Percentiles rank a stretch among this genome's conserved stretches.
Evolutionary conservation across 2,113 vertebrate species (phyloP).

Genomic region (Lepus europaeus): DNA sequence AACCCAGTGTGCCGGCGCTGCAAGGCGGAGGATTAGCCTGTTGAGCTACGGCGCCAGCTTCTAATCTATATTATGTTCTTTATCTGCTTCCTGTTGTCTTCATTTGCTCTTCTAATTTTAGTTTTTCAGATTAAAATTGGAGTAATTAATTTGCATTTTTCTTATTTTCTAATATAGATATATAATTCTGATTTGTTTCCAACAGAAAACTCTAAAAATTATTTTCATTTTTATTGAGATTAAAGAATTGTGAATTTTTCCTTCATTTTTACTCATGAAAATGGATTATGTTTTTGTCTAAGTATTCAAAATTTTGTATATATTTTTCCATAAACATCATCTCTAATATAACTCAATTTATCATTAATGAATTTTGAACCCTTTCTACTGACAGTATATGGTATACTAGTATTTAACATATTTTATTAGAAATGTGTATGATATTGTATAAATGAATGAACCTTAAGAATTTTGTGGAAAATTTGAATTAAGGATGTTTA

Average conservation of each 20-base stretch:
- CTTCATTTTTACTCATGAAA: neutral
- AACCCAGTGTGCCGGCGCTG: too few relatives aligned
- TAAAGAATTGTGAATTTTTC: neutral
- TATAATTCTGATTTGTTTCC: neutral
- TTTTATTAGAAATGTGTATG: neutral
- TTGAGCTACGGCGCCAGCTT: too few relatives aligned
- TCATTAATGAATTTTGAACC: neutral
- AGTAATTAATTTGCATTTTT: neutral
- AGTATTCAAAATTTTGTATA: neutral
- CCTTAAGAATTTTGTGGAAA: too few relatives aligned
- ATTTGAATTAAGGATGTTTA: too few relatives aligned
- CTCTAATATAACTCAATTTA: neutral
- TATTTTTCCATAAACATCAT: neutral
- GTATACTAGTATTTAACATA: neutral
- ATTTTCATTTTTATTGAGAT: neutral
- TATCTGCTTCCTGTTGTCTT: neutral
- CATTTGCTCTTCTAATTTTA: neutral
- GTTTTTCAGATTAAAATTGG: neutral
- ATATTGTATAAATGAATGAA: too few relatives aligned
- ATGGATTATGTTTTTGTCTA: neutral
- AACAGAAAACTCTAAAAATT: neutral
- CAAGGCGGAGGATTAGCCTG: too few relatives aligned
- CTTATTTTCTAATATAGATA: neutral
- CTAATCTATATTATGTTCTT: neutral
- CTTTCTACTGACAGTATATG: neutral